phyloP scores from a whole-genome alignment of 2,113 vertebrate genomes.

The Marmota monax region DNA sequence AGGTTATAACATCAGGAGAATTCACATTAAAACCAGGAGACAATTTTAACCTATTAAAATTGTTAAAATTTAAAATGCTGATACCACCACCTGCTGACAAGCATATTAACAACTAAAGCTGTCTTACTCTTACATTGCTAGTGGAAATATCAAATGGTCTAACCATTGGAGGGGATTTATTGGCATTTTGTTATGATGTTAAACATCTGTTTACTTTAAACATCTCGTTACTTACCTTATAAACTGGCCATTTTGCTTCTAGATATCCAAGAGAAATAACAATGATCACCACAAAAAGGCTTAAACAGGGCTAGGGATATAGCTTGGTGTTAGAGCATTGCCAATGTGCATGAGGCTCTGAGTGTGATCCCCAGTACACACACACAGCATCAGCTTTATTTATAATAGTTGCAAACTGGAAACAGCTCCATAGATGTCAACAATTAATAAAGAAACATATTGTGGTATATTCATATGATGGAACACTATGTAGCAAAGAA shows the following conservation, averaged over 20 bases:
- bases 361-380: too few relatives aligned
- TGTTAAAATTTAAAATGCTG: not conserved
- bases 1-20: not conserved
- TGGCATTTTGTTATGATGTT: constrained; percentile 17
- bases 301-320: too few relatives aligned
- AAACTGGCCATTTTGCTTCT: not conserved
- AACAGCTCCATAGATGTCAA: not conserved
- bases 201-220: not conserved
- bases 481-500: not conserved
- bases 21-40: constrained; percentile 8
- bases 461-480: not conserved
- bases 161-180: not conserved
- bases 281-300: not conserved
- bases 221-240: not conserved
- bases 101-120: not conserved
- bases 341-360: too few relatives aligned
- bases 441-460: not conserved
- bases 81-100: too few relatives aligned
- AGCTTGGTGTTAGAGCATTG: too few relatives aligned
- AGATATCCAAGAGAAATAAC: constrained; percentile 15
- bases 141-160: not conserved
- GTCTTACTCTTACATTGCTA: not conserved
- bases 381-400: not conserved
- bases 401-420: not conserved
- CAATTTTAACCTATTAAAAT: constrained; percentile 11